These are phyloP conservation scores for Drosophila merina DNA, from an alignment of 2,888 invertebrate species.

Conservation along the genomic window DNA sequence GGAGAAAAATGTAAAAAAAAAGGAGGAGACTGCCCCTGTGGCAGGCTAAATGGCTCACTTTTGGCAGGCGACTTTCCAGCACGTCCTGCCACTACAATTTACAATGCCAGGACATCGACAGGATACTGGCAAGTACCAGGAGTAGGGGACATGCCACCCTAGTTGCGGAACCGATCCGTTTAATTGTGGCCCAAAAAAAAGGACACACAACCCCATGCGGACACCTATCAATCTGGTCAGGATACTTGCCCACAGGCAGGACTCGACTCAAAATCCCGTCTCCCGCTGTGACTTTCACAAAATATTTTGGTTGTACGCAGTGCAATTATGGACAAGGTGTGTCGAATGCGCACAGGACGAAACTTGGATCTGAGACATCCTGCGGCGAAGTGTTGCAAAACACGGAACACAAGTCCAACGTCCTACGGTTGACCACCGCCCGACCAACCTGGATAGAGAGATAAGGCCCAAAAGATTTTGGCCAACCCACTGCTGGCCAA, in stretches of 20 bases:
- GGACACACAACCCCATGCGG: constrained; percentile 36
- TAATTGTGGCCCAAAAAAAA: constrained; percentile 80
- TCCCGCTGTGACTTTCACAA: constrained; percentile 82
- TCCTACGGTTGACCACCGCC: constrained; percentile 63
- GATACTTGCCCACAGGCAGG: constrained; percentile 54
- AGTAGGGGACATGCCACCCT: constrained; percentile 74
- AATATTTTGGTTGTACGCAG: constrained; percentile 83
- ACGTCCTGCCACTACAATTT: constrained; percentile 49
- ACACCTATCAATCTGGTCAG: constrained; percentile 66
- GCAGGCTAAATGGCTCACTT: constrained; percentile 76
- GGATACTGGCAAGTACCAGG: constrained; percentile 12
- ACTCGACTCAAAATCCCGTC: constrained; percentile 5
- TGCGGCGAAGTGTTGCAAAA: constrained; percentile 74
- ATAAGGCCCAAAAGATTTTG: constrained; percentile 60
- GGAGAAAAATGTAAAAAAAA: constrained; percentile 1
- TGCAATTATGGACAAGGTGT: constrained; percentile 74
- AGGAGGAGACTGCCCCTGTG: constrained; percentile 49
- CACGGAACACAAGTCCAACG: constrained; percentile 64
- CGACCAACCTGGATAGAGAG: constrained; percentile 40
- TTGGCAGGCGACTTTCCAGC: constrained; percentile 71
- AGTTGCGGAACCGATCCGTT: constrained; percentile 82
- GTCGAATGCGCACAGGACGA: constrained; percentile 57
- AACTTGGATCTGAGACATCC: constrained; percentile 39
- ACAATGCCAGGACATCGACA: constrained; percentile 38
- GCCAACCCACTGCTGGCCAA: constrained; percentile 70